Conservation (phyloP, 2,797 vertebrate species). For the Sebastes baramenuke region DNA sequence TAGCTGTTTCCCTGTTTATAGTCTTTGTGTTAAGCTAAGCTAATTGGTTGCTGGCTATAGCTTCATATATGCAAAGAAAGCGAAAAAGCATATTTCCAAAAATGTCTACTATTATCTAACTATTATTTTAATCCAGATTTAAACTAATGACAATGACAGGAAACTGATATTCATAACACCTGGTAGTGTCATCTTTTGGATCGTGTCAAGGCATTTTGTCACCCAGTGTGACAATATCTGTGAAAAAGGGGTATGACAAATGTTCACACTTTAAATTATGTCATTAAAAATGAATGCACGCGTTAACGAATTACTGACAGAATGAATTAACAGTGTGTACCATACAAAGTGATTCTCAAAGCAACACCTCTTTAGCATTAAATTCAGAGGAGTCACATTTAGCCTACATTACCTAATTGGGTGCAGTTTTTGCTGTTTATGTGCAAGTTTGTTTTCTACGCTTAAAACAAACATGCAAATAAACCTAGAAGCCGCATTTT, state of each 20-base stretch:
- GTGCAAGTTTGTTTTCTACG: constrained; percentile 22
- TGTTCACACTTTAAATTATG: neutral
- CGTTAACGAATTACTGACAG: neutral
- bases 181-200: constrained; percentile 10
- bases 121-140: constrained; percentile 13
- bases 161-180: constrained; percentile 26
- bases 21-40: neutral
- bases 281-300: constrained; percentile 11
- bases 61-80: constrained; percentile 7
- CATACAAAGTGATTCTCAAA: constrained; percentile 30
- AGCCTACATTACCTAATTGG: constrained; percentile 38
- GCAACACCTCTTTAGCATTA: constrained; percentile 27
- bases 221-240: neutral
- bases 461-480: constrained; percentile 62
- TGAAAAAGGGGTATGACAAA: neutral
- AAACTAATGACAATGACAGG: constrained; percentile 20
- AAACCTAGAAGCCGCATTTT: constrained; percentile 47
- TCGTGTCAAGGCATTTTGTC: neutral
- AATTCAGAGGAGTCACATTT: constrained; percentile 32
- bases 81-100: neutral
- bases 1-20: neutral
- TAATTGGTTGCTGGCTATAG: constrained; percentile 2
- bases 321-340: constrained; percentile 3
- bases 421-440: constrained; percentile 39
- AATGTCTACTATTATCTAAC: neutral